Evolutionary conservation across 2,113 vertebrate genomes (phyloP).

Genomic region (Willisornis vidua): DNA sequence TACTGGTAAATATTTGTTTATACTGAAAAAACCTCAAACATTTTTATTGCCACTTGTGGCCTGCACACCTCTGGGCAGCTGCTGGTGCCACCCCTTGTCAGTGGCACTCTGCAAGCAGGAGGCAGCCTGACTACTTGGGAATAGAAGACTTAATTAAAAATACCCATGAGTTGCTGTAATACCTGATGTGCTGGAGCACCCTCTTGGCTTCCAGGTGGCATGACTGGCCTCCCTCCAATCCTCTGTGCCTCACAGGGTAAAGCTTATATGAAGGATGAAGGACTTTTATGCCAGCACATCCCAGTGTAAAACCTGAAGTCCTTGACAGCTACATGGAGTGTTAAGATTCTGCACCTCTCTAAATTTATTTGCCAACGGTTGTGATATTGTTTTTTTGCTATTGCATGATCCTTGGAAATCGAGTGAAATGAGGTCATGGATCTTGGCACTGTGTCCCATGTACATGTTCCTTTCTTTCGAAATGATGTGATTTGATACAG

Average conservation of each 20-base stretch:
- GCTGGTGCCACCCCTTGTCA: slow-evolving; percentile 2
- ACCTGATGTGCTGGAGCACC: not conserved
- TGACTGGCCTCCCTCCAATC: not conserved
- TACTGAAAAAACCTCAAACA: slow-evolving; percentile 48
- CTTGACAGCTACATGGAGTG: fast-evolving
- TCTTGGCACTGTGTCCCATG: not conserved
- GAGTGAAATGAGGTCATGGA: not conserved
- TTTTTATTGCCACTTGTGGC: slow-evolving; percentile 45
- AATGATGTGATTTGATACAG: not conserved
- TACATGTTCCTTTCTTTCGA: not conserved
- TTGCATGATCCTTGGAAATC: not conserved
- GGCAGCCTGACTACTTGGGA: not conserved
- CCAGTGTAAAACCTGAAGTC: not conserved
- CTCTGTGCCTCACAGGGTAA: not conserved
- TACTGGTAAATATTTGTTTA: slow-evolving; percentile 71
- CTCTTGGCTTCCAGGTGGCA: not conserved
- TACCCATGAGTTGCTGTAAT: not conserved
- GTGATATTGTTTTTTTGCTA: not conserved
- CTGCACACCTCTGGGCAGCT: slow-evolving; percentile 14
- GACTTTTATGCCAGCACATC: not conserved
- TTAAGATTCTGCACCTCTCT: not conserved
- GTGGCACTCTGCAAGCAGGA: not conserved
- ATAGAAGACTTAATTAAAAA: not conserved
- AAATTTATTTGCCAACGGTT: not conserved
- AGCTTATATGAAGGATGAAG: not conserved